Base-by-base conservation (phyloP, 2,888 invertebrate species). In the Caenorhabditis sp. region DNA sequence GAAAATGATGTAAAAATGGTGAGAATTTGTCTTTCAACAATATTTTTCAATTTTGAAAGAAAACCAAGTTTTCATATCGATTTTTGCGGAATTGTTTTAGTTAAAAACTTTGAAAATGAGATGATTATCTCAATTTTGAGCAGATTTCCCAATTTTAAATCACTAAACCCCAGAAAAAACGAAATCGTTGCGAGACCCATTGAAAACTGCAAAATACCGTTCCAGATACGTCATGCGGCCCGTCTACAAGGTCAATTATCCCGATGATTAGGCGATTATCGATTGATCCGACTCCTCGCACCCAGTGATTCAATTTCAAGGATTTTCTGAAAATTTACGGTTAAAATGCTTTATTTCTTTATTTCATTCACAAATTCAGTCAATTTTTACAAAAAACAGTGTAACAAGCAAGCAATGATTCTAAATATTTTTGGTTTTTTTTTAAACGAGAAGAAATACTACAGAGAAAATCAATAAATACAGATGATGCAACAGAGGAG, bases 181-280 rank as follows among this genome's bases (percentile, higher is more conserved):
- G n/a, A n/a, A n/a, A n/a, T n/a, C n/a, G n/a, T n/a, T n/a, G n/a
- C n/a, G n/a, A n/a, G n/a, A n/a, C n/a, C n/a, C n/a, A n/a, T n/a
- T n/a, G n/a, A n/a, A n/a, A n/a, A n/a, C n/a, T n/a, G n/a, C n/a
- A n/a, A n/a, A n/a, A n/a, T n/a, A n/a, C n/a, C n/a, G n/a, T n/a
- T 69, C 44, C 62, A 78, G 74, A 60, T 80, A 76, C 69, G 28
- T 76, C 2, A 65, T 80, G 80, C 69, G 80, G 15, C 80, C 80
- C 1, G 22, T 53, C 8, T 24, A 67, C 18, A 65, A 58, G n/a
- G 24, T 28, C 1, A 69, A 8, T 28, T 80, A 80, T 76, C 80
- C 76, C 8, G 74, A 74, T 50, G 76, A 80, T 20, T 80, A 60
- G 37, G 26, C 22, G 4, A 18, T 11, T 11, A 47, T 51, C 24